A percentile compares a stretch with the other conserved stretches of the same genome.
Evolutionary conservation across 2,888 invertebrate species (phyloP).

Genomic region (Ditylenchus weischeri): DNA sequence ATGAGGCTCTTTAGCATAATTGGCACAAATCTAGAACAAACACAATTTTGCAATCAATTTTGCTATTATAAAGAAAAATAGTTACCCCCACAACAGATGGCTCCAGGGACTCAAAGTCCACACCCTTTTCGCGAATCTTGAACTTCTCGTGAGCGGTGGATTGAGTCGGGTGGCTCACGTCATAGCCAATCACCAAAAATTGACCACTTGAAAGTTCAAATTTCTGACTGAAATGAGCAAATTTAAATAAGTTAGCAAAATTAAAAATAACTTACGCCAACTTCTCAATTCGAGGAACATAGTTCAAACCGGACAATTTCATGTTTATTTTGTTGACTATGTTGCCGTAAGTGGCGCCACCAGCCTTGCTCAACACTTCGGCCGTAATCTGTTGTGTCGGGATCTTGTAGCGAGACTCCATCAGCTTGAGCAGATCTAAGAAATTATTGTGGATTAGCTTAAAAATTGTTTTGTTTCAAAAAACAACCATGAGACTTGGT

Average conservation of each 20-base stretch:
- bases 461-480: not conserved
- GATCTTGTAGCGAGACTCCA: constrained; percentile 17
- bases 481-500: constrained; percentile 17
- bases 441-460: not conserved
- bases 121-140: constrained; percentile 6
- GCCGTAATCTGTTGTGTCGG: constrained; percentile 20
- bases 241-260: no score
- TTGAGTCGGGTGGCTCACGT: constrained; percentile 34
- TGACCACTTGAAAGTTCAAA: constrained; percentile 22
- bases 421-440: constrained; percentile 19
- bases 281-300: constrained; percentile 27
- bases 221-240: constrained; percentile 20
- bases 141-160: constrained; percentile 26
- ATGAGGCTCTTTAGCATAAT: constrained; percentile 26
- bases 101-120: constrained; percentile 23
- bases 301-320: constrained; percentile 35
- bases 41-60: not conserved
- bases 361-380: constrained; percentile 16
- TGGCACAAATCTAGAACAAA: constrained; percentile 28
- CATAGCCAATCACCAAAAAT: constrained; percentile 34
- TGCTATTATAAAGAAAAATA: constrained; percentile 6
- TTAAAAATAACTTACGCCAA: constrained; percentile 15
- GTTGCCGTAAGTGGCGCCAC: constrained; percentile 24
- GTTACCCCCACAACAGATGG: constrained; percentile 35
- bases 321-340: constrained; percentile 35